phyloP scores from a whole-genome alignment of 2,797 vertebrate species.

The Manis pentadactyla region DNA sequence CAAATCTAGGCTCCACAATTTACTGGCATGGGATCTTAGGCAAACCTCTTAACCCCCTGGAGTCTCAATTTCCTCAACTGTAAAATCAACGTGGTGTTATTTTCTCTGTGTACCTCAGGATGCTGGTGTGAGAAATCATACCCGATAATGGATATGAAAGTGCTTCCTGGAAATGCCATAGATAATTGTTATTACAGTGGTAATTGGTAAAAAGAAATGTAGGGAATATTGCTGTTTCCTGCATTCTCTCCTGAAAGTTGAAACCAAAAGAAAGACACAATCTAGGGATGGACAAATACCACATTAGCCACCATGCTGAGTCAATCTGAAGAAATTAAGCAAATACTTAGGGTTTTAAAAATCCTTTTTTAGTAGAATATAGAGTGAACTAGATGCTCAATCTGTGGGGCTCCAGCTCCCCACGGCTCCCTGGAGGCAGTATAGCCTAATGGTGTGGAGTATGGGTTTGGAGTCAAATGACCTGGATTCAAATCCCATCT shows the following conservation, averaged over 20 bases:
- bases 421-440: background rate
- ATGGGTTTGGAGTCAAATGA: background rate
- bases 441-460: background rate
- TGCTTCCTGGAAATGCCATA: background rate
- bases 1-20: background rate
- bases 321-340: background rate
- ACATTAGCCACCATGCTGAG: background rate
- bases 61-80: background rate
- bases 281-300: background rate
- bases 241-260: background rate
- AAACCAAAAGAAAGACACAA: background rate
- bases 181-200: background rate
- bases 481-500: background rate
- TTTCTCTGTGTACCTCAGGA: background rate
- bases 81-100: background rate
- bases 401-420: rapidly evolving
- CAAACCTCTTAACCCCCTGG: background rate
- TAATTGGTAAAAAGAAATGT: background rate
- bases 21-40: background rate
- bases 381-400: background rate
- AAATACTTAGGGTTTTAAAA: background rate
- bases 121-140: background rate
- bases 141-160: background rate
- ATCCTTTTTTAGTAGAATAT: background rate
- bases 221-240: background rate